These are phyloP conservation scores for Troglohyphantes excavatus DNA, from an alignment of 2,888 invertebrate species.

Conservation along the genomic window DNA sequence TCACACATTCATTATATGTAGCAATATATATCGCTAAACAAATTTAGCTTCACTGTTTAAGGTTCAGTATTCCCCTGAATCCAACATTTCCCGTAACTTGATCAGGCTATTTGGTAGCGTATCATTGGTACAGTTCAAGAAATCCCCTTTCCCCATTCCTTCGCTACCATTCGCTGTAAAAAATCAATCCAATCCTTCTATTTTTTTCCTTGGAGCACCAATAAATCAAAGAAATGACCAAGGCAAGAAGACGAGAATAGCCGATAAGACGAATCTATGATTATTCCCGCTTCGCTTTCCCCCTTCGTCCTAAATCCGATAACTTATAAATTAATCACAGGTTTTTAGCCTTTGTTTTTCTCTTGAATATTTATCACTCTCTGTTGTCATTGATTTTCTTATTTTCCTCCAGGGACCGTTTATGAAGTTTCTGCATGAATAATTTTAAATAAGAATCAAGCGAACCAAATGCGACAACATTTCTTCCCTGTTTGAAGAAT, in stretches of 20 bases:
- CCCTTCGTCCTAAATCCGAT: constrained; percentile 70
- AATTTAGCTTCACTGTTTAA: not conserved
- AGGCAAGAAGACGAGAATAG: constrained; percentile 70
- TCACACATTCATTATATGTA: too few relatives aligned
- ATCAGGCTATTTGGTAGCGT: constrained; percentile 32
- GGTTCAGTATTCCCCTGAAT: not conserved
- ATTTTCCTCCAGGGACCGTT: constrained; percentile 50
- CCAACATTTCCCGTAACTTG: constrained; percentile 58
- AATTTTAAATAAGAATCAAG: constrained; percentile 37
- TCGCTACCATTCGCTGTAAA: constrained; percentile 53
- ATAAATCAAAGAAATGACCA: constrained; percentile 77
- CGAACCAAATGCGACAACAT: constrained; percentile 5
- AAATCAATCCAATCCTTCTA: constrained; percentile 64
- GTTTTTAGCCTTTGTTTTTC: constrained; percentile 50
- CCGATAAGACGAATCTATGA: constrained; percentile 74
- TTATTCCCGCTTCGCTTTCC: constrained; percentile 68
- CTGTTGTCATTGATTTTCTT: constrained; percentile 62
- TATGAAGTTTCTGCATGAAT: constrained; percentile 66
- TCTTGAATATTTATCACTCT: constrained; percentile 70
- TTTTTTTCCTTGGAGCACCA: constrained; percentile 38
- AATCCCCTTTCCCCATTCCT: constrained; percentile 33
- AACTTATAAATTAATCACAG: constrained; percentile 75
- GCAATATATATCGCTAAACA: not conserved
- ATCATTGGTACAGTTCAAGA: constrained; percentile 52
- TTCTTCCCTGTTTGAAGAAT: constrained; percentile 5